Conservation (phyloP, 2,888 invertebrate genomes). For the Mesopsocus fuscifrons region DNA sequence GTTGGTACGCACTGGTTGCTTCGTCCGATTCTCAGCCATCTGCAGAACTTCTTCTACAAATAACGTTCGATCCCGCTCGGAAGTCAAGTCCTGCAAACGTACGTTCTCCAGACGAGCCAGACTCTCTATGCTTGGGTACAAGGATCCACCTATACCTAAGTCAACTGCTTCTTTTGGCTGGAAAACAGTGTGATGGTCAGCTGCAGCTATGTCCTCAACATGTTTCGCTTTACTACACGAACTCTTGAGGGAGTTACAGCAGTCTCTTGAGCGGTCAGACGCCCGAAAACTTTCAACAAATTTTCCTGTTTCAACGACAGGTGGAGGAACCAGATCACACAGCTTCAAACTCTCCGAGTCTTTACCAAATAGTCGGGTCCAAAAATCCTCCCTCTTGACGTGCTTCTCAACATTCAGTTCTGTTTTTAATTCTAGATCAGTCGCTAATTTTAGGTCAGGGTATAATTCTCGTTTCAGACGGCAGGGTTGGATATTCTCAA, state of each 20-base stretch:
- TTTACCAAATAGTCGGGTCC: too few relatives aligned
- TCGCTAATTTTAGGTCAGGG: neutral
- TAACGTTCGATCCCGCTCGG: neutral
- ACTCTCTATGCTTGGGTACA: constrained; percentile 3
- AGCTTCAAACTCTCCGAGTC: neutral
- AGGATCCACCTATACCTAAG: neutral
- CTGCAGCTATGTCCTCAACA: too few relatives aligned
- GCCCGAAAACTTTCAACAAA: neutral
- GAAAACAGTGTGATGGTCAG: too few relatives aligned
- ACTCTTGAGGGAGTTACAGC: neutral
- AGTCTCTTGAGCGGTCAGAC: neutral
- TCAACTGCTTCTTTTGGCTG: too few relatives aligned
- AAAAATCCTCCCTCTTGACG: neutral
- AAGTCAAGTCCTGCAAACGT: neutral
- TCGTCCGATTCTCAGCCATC: too few relatives aligned
- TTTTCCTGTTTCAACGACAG: neutral
- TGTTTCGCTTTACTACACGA: neutral
- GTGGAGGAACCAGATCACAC: neutral
- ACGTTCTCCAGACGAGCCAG: constrained; percentile 2
- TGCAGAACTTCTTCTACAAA: neutral
- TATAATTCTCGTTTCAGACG: neutral
- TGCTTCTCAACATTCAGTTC: neutral
- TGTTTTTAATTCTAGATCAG: neutral
- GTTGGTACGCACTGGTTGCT: too few relatives aligned
- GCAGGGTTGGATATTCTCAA: too few relatives aligned